These are phyloP conservation scores for Patella caerulea DNA, from an alignment of 2,888 invertebrate genomes.

Conservation along the genomic window DNA sequence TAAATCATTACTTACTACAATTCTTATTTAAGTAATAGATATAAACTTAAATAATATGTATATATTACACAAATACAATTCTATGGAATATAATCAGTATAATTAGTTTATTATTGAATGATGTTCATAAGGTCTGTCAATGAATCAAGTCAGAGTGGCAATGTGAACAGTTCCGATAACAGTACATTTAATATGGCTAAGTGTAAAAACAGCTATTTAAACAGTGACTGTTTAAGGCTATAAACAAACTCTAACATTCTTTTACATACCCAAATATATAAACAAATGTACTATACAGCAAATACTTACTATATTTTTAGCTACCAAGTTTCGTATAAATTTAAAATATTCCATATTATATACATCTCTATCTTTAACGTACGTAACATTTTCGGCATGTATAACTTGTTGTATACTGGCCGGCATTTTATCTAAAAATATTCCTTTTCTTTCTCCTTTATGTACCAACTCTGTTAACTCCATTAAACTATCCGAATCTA, in stretches of 20 bases:
- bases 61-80: too few species aligned
- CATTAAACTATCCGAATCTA: slow-evolving; percentile 71
- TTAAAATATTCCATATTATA: slow-evolving; percentile 72
- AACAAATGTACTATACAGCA: too few species aligned
- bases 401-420: slow-evolving; percentile 70
- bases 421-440: slow-evolving; percentile 72
- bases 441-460: slow-evolving; percentile 72
- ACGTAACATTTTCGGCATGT: slow-evolving; percentile 73
- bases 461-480: slow-evolving; percentile 73
- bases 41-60: not conserved
- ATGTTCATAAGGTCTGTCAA: too few species aligned
- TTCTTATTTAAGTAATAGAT: not conserved
- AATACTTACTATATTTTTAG: slow-evolving; percentile 52
- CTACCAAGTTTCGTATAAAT: slow-evolving; percentile 69
- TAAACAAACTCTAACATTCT: too few species aligned
- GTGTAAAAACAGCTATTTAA: too few species aligned
- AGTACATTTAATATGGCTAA: too few species aligned
- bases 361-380: slow-evolving; percentile 73
- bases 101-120: too few species aligned
- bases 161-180: too few species aligned
- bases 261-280: too few species aligned
- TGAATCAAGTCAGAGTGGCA: too few species aligned
- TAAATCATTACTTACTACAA: not conserved
- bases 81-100: too few species aligned
- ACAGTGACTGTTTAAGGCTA: too few species aligned